Base-by-base conservation (phyloP, 2,113 vertebrate genomes). In the Apus apus region DNA sequence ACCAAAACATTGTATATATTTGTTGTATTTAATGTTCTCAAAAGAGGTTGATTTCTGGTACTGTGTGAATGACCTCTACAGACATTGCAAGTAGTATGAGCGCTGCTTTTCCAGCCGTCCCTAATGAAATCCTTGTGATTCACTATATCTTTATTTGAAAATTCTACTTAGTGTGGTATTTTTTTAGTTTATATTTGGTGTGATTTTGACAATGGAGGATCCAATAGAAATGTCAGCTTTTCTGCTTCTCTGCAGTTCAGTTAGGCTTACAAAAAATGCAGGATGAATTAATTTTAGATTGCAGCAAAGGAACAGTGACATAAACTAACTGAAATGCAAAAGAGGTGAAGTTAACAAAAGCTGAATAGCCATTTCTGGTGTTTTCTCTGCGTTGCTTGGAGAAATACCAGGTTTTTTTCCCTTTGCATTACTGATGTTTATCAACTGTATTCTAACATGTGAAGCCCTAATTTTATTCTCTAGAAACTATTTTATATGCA, bases 301-400 rank as follows among this genome's bases (percentile, higher is more conserved):
- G 6, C 50, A 85, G 48, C 57, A 79, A 86, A 78, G 53, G 11
- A 87, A 32, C 13, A 23, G 30, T 78, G 60, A 51, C 10, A 38
- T 12, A 67, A 95, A 62, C 14, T 32, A 38, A 61, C 9, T 67
- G 45, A 84, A 89, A 90, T 36, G 53, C 45, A 81, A 90, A 90
- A 92, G 62, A 32, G 30, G 10, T 73, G 36, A 87, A 89, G 65
- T 86, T 72, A 93, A 61, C 61, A 67, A 43, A 74, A 87, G 25
- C 23, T 26, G 64, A 92, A 72, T 75, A 57, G 76, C 26, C 21
- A 27, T 81, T 95, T 90, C 89, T 92, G 76, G 68, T 5, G 2
- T 62, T 78, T 95, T 92, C 86, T 51, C 26, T n/a, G 27, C 57
- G 45, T 57, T 90, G 75, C 58, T 84, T 88, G 32, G 76, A 94